Evolutionary conservation across 1,140 invertebrate genomes (phyloP).

Genomic region (Propsilocerus akamusi): DNA sequence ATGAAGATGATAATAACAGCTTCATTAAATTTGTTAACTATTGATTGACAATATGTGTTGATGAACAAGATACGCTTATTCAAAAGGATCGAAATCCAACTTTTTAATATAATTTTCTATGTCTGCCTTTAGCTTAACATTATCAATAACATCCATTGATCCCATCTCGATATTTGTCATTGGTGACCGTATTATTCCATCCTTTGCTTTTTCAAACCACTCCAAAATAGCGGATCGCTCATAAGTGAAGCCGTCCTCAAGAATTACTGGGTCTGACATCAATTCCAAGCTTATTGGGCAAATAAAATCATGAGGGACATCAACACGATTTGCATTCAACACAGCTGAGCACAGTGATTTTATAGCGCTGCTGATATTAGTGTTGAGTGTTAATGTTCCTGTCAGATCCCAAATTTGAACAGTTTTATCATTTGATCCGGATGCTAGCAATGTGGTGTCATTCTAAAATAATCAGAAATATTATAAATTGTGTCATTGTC

Average conservation of each 20-base stretch:
- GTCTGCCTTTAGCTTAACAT: slow-evolving; percentile 22
- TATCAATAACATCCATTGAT: slow-evolving; percentile 35
- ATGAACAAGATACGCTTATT: too few relatives aligned
- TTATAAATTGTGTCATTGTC: not conserved
- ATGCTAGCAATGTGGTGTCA: slow-evolving; percentile 8
- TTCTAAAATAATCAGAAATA: not conserved
- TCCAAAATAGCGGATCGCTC: slow-evolving; percentile 52
- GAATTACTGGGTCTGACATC: slow-evolving; percentile 58
- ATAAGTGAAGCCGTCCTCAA: slow-evolving; percentile 59
- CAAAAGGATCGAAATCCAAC: slow-evolving; percentile 8
- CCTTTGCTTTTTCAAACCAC: slow-evolving; percentile 54
- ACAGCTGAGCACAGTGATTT: slow-evolving; percentile 3
- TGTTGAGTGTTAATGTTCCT: slow-evolving; percentile 26
- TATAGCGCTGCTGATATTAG: slow-evolving; percentile 8
- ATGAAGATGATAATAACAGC: too few relatives aligned
- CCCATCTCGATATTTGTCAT: slow-evolving; percentile 49
- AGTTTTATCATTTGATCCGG: slow-evolving; percentile 52
- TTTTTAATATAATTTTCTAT: slow-evolving; percentile 7
- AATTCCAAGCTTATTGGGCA: slow-evolving; percentile 69
- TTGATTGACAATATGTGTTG: too few relatives aligned
- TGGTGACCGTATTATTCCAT: slow-evolving; percentile 37
- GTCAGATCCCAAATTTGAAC: slow-evolving; percentile 44
- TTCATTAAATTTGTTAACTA: too few relatives aligned
- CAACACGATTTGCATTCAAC: slow-evolving; percentile 12
- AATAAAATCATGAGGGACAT: slow-evolving; percentile 45